phyloP scores from a whole-genome alignment of 30 jellyfish, hydroid and myxozoan genomes.

The Hydra vulgaris region DNA sequence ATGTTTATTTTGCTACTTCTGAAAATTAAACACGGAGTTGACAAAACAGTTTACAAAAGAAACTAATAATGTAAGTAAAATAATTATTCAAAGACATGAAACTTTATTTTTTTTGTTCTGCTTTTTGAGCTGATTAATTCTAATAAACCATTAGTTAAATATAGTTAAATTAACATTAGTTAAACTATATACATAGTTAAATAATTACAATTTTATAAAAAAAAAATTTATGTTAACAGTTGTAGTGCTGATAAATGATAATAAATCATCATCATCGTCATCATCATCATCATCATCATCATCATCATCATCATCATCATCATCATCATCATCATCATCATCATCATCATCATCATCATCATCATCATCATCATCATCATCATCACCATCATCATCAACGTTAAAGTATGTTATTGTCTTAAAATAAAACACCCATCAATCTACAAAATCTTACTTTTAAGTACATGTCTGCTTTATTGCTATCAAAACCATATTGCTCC shows the following conservation, averaged over 20 bases:
- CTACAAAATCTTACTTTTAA: constrained; percentile 39
- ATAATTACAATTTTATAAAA: neutral
- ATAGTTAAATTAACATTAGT: neutral
- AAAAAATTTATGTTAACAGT: neutral
- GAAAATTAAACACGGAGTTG: too few relatives aligned
- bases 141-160: neutral
- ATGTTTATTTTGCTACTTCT: too few relatives aligned
- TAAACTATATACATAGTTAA: neutral
- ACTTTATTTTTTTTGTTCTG: too few relatives aligned
- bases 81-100: too few relatives aligned
- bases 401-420: neutral
- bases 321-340: constrained; percentile 23
- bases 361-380: constrained; percentile 17
- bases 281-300: neutral
- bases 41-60: too few relatives aligned
- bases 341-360: constrained; percentile 23
- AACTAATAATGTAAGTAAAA: too few relatives aligned
- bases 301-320: constrained; percentile 22
- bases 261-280: too few relatives aligned
- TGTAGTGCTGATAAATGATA: too few relatives aligned
- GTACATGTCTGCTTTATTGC: constrained; percentile 73
- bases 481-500: constrained; percentile 76
- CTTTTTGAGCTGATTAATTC: neutral
- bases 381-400: constrained; percentile 22
- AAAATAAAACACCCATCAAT: neutral